Conservation (phyloP, 2,888 invertebrate species). For the Meliscaeva auricollis region DNA sequence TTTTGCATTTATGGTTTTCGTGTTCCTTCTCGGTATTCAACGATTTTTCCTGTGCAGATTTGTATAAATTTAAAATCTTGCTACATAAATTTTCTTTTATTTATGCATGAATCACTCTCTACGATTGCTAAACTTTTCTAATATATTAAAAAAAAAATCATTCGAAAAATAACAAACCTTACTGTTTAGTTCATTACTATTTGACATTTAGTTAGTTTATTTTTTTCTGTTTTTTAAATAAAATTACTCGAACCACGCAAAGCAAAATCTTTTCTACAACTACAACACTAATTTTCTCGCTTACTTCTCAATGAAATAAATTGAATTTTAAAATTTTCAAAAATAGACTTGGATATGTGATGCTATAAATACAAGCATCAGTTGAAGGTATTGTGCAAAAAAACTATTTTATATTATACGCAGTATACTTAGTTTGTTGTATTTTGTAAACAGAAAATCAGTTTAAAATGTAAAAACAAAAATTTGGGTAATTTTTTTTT, state of each 20-base stretch:
- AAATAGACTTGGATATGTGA: not conserved
- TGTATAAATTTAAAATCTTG: too few relatives aligned
- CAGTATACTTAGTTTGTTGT: too few relatives aligned
- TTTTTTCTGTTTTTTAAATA: not conserved
- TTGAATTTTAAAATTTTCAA: not conserved
- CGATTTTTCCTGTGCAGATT: too few relatives aligned
- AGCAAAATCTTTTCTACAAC: slow-evolving; percentile 1
- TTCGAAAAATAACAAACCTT: slow-evolving; percentile 43
- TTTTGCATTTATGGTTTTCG: too few relatives aligned
- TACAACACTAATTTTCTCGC: not conserved
- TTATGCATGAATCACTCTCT: too few relatives aligned
- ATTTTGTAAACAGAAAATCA: not conserved
- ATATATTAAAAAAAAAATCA: not conserved
- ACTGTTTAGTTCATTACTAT: slow-evolving; percentile 33
- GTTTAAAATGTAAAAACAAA: not conserved
- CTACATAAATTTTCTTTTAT: too few relatives aligned
- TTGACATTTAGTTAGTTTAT: slow-evolving; percentile 49
- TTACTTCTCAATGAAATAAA: slow-evolving; percentile 38
- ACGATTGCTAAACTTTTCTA: too few relatives aligned
- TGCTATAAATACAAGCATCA: not conserved
- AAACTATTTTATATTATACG: not conserved
- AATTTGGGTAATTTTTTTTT: too few relatives aligned
- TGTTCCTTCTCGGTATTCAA: too few relatives aligned
- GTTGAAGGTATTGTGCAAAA: slow-evolving; percentile 15
- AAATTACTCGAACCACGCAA: not conserved